Evolutionary conservation across 2,113 vertebrate genomes (phyloP).

Genomic region (Nanorana parkeri): DNA sequence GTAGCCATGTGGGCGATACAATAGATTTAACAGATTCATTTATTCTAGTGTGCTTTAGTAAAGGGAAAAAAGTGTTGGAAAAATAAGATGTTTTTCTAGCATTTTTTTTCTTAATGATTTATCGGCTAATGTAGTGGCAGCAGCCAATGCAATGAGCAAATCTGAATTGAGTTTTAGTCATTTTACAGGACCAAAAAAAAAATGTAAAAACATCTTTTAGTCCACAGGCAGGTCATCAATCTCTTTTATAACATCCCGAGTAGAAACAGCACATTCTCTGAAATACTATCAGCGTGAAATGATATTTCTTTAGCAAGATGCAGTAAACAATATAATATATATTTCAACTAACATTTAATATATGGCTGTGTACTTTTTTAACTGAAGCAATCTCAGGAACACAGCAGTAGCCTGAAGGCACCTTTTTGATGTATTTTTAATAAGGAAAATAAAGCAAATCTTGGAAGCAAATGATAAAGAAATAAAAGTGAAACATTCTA

Average conservation of each 20-base stretch:
- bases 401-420: slow-evolving; percentile 8
- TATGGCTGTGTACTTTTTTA: slow-evolving; percentile 45
- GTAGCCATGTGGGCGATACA: not conserved
- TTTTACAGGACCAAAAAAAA: slow-evolving; percentile 38
- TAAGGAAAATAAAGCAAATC: not conserved
- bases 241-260: slow-evolving; percentile 49
- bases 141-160: slow-evolving; percentile 36
- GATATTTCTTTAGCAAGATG: slow-evolving; percentile 52
- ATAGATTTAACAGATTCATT: slow-evolving; percentile 29
- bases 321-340: slow-evolving; percentile 49
- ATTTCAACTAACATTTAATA: slow-evolving; percentile 50
- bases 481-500: not conserved
- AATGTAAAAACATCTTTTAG: slow-evolving; percentile 37
- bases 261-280: slow-evolving; percentile 45
- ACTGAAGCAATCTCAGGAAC: slow-evolving; percentile 39
- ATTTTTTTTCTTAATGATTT: slow-evolving; percentile 10
- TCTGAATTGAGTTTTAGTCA: slow-evolving; percentile 37
- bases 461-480: not conserved
- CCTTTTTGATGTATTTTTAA: not conserved
- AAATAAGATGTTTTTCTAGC: not conserved
- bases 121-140: slow-evolving; percentile 18
- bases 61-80: not conserved
- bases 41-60: slow-evolving; percentile 26
- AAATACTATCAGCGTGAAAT: slow-evolving; percentile 56
- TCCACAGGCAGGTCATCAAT: slow-evolving; percentile 45